These are phyloP conservation scores for Calliphora vomitoria DNA, from an alignment of 2,888 invertebrate genomes.

Conservation along the genomic window DNA sequence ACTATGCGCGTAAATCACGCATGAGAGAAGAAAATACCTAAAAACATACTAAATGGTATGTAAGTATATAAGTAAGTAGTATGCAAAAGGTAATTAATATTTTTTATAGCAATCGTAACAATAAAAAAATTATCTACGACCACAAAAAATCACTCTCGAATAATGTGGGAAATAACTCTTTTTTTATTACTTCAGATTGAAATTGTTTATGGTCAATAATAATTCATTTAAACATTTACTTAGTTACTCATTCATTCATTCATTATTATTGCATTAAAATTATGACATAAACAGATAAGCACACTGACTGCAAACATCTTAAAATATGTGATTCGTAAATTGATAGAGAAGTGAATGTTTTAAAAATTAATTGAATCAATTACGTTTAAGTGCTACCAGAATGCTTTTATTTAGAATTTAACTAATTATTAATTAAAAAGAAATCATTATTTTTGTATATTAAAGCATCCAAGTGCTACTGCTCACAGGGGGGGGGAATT, in stretches of 20 bases:
- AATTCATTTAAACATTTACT: conserved; percentile 28
- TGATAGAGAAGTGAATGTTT: neutral
- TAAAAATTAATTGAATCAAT: neutral
- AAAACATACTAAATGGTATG: no score
- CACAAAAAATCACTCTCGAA: neutral
- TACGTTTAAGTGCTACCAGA: neutral
- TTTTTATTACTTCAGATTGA: conserved; percentile 21
- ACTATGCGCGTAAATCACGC: no score
- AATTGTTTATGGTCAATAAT: conserved; percentile 42
- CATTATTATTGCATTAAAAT: conserved; percentile 30
- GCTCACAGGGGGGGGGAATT: neutral
- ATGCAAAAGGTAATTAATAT: conserved; percentile 22
- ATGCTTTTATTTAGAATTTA: neutral
- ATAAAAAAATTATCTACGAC: conserved; percentile 57
- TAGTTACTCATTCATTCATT: neutral
- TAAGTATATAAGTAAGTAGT: neutral
- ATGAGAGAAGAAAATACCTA: no score
- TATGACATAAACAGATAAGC: neutral
- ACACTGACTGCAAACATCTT: conserved; percentile 7
- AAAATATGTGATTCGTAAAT: conserved; percentile 7
- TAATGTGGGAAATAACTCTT: conserved; percentile 14
- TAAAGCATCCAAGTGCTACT: no score
- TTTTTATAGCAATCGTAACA: conserved; percentile 68
- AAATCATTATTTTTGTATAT: no score
- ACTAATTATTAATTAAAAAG: no score